A percentile compares a stretch with the other conserved stretches of the same genome.
Conservation (phyloP, 2,888 invertebrate species). For the Achlya flavicornis region DNA sequence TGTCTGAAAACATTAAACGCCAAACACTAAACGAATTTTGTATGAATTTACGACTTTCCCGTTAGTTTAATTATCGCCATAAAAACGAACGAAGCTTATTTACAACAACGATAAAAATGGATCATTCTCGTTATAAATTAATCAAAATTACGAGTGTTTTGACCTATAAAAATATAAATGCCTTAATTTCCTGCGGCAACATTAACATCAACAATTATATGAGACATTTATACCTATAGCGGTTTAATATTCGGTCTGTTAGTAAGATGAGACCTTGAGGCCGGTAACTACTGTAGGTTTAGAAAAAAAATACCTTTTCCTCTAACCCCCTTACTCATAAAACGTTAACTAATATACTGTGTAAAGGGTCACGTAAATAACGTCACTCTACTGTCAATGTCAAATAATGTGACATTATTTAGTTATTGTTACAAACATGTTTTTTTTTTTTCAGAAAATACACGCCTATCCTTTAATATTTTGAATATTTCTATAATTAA, state of each 20-base stretch:
- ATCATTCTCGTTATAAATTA: constrained; percentile 7
- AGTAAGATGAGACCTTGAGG: neutral
- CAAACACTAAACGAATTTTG: neutral
- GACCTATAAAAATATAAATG: constrained; percentile 3
- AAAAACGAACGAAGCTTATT: constrained; percentile 1
- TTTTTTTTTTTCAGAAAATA: no score
- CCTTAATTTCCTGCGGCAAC: neutral
- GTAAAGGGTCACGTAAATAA: no score
- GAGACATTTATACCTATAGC: neutral
- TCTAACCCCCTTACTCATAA: no score
- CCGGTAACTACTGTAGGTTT: neutral
- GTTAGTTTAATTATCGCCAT: constrained; percentile 7
- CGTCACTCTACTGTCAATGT: no score
- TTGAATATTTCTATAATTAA: no score
- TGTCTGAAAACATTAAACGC: neutral
- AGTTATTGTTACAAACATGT: no score
- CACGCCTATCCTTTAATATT: no score
- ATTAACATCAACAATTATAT: neutral
- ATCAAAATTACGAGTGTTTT: constrained; percentile 3
- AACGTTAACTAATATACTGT: no score
- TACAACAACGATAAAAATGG: constrained; percentile 3
- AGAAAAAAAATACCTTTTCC: no score
- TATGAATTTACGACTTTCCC: constrained; percentile 4
- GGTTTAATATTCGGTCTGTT: neutral
- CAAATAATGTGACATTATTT: no score